Percentiles rank a stretch among this genome's conserved stretches.
Evolutionary conservation across 1,140 invertebrate species (phyloP).

Genomic region (Teleogryllus occipitalis): DNA sequence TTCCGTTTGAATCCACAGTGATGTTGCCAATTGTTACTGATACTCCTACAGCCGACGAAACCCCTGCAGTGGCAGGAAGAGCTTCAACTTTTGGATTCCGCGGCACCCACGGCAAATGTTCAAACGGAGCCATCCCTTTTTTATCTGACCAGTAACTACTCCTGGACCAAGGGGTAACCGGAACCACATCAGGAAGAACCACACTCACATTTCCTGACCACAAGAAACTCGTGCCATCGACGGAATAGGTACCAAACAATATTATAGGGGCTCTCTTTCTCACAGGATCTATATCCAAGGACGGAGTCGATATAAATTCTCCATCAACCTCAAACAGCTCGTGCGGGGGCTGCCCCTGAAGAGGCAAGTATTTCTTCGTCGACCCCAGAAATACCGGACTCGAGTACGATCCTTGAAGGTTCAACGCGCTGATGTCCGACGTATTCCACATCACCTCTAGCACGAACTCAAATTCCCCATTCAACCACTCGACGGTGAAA

Average conservation of each 20-base stretch:
- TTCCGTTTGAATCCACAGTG: not conserved
- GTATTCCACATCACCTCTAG: not conserved
- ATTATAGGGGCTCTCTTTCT: not conserved
- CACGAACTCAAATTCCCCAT: not conserved
- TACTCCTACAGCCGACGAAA: not conserved
- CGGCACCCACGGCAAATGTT: not conserved
- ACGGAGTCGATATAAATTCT: not conserved
- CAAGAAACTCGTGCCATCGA: not conserved
- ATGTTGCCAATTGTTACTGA: not conserved
- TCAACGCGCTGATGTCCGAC: not conserved
- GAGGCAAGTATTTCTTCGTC: not conserved
- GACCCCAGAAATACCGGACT: not conserved
- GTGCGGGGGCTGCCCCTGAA: not conserved
- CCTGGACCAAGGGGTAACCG: not conserved
- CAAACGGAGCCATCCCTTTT: not conserved
- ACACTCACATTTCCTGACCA: slow-evolving; percentile 10
- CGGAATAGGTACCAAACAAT: slow-evolving; percentile 8
- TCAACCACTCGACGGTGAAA: not conserved
- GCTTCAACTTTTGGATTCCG: not conserved
- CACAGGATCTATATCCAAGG: not conserved
- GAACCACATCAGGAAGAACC: slow-evolving; percentile 1
- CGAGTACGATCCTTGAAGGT: not conserved
- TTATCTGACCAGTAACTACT: not conserved
- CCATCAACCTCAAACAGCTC: not conserved
- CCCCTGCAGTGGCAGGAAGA: not conserved